Evolutionary conservation across 1,140 invertebrate species (phyloP).

Genomic region (Achatina immaculata): DNA sequence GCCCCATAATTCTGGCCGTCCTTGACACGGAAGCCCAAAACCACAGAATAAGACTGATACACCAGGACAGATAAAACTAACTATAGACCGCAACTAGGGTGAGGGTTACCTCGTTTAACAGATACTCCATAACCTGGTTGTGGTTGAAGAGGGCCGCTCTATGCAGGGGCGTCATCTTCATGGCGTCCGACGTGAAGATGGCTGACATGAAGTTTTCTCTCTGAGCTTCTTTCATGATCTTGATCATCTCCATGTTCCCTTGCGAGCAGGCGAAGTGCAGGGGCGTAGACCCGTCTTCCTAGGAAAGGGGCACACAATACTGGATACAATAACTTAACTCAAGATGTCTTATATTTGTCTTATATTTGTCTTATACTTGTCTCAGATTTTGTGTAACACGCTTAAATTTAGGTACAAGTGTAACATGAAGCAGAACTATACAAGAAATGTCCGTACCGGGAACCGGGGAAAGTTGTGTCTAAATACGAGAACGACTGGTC

Average conservation of each 20-base stretch:
- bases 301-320: constrained; percentile 53
- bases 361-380: too few relatives aligned
- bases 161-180: constrained; percentile 89
- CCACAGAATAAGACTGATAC: too few relatives aligned
- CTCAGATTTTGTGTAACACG: neutral
- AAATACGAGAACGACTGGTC: too few relatives aligned
- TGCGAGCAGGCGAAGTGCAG: constrained; percentile 89
- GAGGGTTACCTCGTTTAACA: constrained; percentile 78
- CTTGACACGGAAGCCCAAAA: too few relatives aligned
- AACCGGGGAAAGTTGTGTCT: too few relatives aligned
- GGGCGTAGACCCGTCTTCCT: constrained; percentile 89
- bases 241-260: constrained; percentile 85
- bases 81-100: too few relatives aligned
- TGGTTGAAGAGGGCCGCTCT: constrained; percentile 92
- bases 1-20: too few relatives aligned
- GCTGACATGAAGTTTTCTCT: constrained; percentile 74
- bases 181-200: constrained; percentile 81
- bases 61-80: too few relatives aligned
- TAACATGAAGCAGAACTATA: too few relatives aligned
- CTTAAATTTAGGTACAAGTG: neutral
- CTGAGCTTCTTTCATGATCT: constrained; percentile 81
- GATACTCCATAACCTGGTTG: constrained; percentile 82
- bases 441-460: too few relatives aligned
- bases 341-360: neutral
- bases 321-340: neutral